phyloP scores from a whole-genome alignment of 2,113 vertebrate species.

The Anseranas semipalmata region DNA sequence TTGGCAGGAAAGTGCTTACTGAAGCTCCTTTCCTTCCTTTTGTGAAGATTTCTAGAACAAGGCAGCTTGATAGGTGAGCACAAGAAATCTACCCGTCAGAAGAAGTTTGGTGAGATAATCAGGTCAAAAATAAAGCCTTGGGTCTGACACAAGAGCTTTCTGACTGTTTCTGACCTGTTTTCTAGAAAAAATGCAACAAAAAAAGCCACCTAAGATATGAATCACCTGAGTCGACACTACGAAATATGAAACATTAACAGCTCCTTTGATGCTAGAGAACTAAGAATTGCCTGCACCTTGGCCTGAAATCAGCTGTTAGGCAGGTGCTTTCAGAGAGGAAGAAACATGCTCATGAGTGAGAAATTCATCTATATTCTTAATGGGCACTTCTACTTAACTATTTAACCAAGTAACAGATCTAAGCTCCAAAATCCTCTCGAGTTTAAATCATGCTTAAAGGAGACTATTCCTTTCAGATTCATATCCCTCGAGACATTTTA shows the following conservation, averaged over 20 bases:
- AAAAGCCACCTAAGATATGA: accelerated
- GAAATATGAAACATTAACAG: not conserved
- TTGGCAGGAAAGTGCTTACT: not conserved
- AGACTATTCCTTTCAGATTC: not conserved
- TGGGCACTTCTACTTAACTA: not conserved
- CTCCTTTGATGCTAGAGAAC: not conserved
- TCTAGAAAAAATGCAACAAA: not conserved
- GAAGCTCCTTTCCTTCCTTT: not conserved
- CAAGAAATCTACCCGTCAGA: not conserved
- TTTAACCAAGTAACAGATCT: not conserved
- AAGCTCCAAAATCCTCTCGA: not conserved
- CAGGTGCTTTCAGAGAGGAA: not conserved
- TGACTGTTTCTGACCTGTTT: not conserved
- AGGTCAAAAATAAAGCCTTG: not conserved
- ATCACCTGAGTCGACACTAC: not conserved
- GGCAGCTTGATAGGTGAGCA: not conserved
- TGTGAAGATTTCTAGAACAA: not conserved
- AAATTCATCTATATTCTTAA: not conserved
- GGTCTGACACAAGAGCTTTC: not conserved
- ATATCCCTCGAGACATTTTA: not conserved
- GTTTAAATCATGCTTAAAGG: not conserved
- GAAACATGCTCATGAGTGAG: not conserved
- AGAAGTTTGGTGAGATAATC: not conserved
- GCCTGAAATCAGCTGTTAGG: not conserved
- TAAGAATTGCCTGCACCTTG: not conserved